Evolutionary conservation across 2,888 invertebrate genomes (phyloP), one percentile per base, ranked within the genome.

Genomic region (Trichogramma dendrolimi): DNA sequence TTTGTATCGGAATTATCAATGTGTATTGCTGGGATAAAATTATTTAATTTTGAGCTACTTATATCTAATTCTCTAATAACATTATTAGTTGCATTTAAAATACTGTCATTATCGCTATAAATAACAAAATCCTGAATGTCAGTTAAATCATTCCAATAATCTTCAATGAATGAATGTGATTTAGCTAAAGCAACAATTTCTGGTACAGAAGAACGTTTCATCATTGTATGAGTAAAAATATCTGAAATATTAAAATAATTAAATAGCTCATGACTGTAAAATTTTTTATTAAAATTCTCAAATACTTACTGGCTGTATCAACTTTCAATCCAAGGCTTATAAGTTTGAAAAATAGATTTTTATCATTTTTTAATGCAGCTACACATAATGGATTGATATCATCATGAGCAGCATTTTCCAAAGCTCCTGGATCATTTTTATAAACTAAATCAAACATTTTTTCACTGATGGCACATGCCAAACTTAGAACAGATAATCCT

Each of bases 321-420:
- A 71, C 41, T 43, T 74, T 61, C 41, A 73, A 61, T 40, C 75
- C 77, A 42, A 73, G 66, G 14, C 72, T 57, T n/a, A 75, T 43
- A 39, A 78, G 64, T 60, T 67, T 70, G 38, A 72, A 71, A 58
- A 78, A 75, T 11, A 78, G 59, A 49, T 68, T 52, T 59, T 73
- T 73, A 61, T 78, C 76, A 60, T 75, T 75, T 63, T 70, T 76
- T 68, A 76, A 71, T 11, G 75, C 76, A 39, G 77, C 76, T 50
- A 77, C 62, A 55, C 77, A 77, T 14, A 78, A 62, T n/a, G 78
- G 78, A 63, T 70, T 73, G 47, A 78, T 71, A 11, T 73, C 73
- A 60, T 78, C 77, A 7, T 68, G 63, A 43, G 66, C 65, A 41
- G 74, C 68, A 54, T 71, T 67, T 11, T 62, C 63, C 10, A 77